These are phyloP conservation scores for Sebastes nivosus DNA, from an alignment of 2,797 vertebrate species.

Conservation along the genomic window DNA sequence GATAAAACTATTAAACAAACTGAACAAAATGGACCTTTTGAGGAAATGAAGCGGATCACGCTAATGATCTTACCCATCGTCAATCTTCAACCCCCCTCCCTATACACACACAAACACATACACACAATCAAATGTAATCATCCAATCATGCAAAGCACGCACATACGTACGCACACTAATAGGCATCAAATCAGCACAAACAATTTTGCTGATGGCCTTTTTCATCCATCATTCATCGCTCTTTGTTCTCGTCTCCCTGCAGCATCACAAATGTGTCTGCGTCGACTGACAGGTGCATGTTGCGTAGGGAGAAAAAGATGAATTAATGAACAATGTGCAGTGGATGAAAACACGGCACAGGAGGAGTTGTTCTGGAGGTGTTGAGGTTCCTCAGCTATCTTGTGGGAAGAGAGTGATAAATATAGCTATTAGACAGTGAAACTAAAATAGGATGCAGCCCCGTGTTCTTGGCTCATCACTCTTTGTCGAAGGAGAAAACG, in stretches of 20 bases:
- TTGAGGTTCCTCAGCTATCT: slow-evolving; percentile 41
- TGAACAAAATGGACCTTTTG: slow-evolving; percentile 23
- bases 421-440: slow-evolving; percentile 51
- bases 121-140: slow-evolving; percentile 57
- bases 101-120: not conserved
- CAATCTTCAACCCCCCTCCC: not conserved
- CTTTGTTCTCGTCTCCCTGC: slow-evolving; percentile 37
- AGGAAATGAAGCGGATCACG: slow-evolving; percentile 45
- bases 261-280: not conserved
- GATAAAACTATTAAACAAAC: not conserved
- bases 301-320: not conserved
- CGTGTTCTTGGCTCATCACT: slow-evolving; percentile 57
- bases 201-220: slow-evolving; percentile 55
- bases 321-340: slow-evolving; percentile 14
- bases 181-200: slow-evolving; percentile 60
- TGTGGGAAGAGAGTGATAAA: slow-evolving; percentile 60
- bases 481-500: slow-evolving; percentile 12
- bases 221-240: slow-evolving; percentile 51
- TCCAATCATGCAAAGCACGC: slow-evolving; percentile 55
- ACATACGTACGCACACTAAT: slow-evolving; percentile 23
- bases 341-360: slow-evolving; percentile 11
- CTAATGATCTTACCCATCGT: slow-evolving; percentile 57
- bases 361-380: slow-evolving; percentile 34
- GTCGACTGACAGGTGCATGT: slow-evolving; percentile 2
- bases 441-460: slow-evolving; percentile 63